Evolutionary conservation across 2,888 invertebrate species (phyloP).

Genomic region (Callyntrura sp.): DNA sequence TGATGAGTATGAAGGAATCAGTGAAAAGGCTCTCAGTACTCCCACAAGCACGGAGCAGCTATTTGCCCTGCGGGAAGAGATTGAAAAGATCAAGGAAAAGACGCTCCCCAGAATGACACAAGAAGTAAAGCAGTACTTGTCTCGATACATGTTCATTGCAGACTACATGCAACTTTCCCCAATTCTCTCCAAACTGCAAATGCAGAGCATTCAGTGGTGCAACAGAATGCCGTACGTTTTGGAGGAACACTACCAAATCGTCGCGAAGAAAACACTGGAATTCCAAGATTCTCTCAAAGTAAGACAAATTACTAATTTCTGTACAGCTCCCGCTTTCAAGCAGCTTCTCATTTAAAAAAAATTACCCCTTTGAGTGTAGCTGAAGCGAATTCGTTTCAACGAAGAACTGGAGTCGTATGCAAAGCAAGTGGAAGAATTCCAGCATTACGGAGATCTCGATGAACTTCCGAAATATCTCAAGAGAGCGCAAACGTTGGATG

Average conservation of each 20-base stretch:
- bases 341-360: not conserved
- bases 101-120: conserved; percentile 91
- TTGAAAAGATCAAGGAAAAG: conserved; percentile 90
- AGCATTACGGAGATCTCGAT: conserved; percentile 94
- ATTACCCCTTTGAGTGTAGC: conserved; percentile 84
- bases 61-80: conserved; percentile 93
- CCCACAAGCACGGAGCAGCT: conserved; percentile 94
- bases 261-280: conserved; percentile 93
- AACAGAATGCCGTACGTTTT: conserved; percentile 92
- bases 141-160: conserved; percentile 92
- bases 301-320: conserved; percentile 42
- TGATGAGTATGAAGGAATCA: conserved; percentile 93
- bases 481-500: conserved; percentile 92
- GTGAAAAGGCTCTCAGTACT: conserved; percentile 91
- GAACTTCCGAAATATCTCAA: conserved; percentile 93
- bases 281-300: conserved; percentile 93
- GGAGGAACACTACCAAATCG: conserved; percentile 92
- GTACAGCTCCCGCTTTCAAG: not conserved
- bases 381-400: conserved; percentile 92
- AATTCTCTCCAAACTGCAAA: conserved; percentile 95
- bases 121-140: conserved; percentile 87
- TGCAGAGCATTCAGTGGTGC: conserved; percentile 95
- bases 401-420: conserved; percentile 93
- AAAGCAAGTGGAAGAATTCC: conserved; percentile 93
- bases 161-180: conserved; percentile 93